A percentile compares a stretch with the other conserved stretches of the same genome.
Evolutionary conservation across 2,113 vertebrate genomes (phyloP).

Genomic region (Phoenicopterus ruber): DNA sequence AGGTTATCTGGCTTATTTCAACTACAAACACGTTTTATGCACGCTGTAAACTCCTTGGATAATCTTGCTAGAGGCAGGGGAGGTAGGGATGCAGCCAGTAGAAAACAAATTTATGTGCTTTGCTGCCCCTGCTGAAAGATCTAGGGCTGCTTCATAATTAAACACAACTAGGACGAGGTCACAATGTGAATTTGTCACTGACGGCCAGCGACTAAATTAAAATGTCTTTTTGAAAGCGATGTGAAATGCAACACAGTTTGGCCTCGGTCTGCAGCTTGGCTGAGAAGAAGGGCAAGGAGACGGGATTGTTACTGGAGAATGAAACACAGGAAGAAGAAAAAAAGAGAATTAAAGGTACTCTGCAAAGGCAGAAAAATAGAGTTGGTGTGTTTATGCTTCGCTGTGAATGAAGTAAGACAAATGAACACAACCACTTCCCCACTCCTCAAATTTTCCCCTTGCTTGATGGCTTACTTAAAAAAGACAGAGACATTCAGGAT

Average conservation of each 20-base stretch:
- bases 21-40: accelerated
- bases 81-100: background rate
- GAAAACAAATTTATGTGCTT: background rate
- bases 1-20: background rate
- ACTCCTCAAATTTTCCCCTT: background rate
- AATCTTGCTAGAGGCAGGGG: background rate
- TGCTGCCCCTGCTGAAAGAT: background rate
- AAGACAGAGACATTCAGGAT: background rate
- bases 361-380: background rate
- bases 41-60: accelerated
- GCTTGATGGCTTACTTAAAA: background rate
- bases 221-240: background rate
- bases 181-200: accelerated
- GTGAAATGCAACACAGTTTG: background rate
- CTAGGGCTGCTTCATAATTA: background rate
- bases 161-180: background rate
- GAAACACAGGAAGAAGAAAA: background rate
- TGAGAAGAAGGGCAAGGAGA: background rate
- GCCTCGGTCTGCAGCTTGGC: background rate
- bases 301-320: background rate
- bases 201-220: background rate
- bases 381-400: background rate
- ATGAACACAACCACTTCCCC: background rate
- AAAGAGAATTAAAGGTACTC: background rate
- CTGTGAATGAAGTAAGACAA: background rate